Conservation (phyloP, 2,888 invertebrate genomes). For the Mylabris sibirica region DNA sequence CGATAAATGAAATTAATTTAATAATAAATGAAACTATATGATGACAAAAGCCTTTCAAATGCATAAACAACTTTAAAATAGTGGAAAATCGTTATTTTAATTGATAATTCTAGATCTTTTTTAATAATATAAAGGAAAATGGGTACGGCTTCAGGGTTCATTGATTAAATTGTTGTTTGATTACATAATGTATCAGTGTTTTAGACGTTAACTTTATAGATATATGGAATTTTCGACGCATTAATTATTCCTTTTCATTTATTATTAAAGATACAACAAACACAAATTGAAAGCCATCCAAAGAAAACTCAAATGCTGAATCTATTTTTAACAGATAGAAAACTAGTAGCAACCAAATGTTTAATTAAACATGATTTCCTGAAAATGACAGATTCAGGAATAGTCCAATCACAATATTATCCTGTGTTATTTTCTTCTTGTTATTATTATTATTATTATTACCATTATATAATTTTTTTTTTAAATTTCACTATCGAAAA, state of each 20-base stretch:
- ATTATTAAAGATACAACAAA: background rate
- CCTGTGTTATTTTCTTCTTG: slow-evolving; percentile 14
- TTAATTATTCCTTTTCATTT: background rate
- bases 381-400: slow-evolving; percentile 14
- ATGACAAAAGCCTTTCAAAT: background rate
- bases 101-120: background rate
- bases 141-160: slow-evolving; percentile 1
- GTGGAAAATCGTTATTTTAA: background rate
- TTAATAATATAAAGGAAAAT: background rate
- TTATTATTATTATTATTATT: background rate
- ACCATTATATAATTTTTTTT: slow-evolving; percentile 17
- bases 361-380: slow-evolving; percentile 22
- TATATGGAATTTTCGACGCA: background rate
- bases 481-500: slow-evolving; percentile 34
- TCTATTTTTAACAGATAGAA: background rate
- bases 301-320: background rate
- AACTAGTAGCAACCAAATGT: slow-evolving; percentile 18
- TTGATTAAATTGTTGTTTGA: slow-evolving; percentile 1
- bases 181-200: background rate
- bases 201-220: background rate
- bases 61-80: background rate
- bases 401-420: background rate
- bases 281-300: background rate
- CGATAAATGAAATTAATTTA: background rate
- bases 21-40: background rate